phyloP scores from a whole-genome alignment of 1,140 invertebrate genomes.

The Diorhabda carinulata region DNA sequence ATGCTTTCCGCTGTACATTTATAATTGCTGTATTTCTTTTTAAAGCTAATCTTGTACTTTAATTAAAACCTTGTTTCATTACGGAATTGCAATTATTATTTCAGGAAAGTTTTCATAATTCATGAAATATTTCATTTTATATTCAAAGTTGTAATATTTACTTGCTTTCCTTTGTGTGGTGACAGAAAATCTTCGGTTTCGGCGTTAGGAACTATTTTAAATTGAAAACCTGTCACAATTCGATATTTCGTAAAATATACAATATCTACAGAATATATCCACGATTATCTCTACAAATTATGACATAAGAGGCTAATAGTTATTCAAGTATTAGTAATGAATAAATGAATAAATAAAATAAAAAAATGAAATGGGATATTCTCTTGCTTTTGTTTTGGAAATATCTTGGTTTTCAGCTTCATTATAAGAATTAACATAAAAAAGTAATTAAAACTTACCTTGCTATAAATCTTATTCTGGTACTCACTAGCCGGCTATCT shows the following conservation, averaged over 20 bases:
- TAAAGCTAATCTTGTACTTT: conserved; percentile 17
- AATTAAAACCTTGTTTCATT: conserved; percentile 21
- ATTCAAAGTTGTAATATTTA: not conserved
- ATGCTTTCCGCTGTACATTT: conserved; percentile 18
- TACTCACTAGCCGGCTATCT: no score
- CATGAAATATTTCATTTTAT: not conserved
- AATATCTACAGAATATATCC: not conserved
- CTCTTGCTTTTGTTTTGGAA: not conserved
- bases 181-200: no score
- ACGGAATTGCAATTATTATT: conserved; percentile 10
- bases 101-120: conserved; percentile 7
- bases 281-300: not conserved
- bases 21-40: conserved; percentile 17
- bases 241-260: conserved; percentile 5
- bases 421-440: no score
- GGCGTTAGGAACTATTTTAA: no score
- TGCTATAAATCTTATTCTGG: no score
- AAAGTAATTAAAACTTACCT: no score
- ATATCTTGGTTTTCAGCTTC: no score
- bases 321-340: not conserved
- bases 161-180: no score
- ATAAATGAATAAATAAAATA: not conserved
- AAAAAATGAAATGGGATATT: not conserved
- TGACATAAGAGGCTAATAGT: not conserved
- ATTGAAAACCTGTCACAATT: not conserved